Base-by-base conservation (phyloP, 2,797 vertebrate species). In the Hirundo rustica region DNA sequence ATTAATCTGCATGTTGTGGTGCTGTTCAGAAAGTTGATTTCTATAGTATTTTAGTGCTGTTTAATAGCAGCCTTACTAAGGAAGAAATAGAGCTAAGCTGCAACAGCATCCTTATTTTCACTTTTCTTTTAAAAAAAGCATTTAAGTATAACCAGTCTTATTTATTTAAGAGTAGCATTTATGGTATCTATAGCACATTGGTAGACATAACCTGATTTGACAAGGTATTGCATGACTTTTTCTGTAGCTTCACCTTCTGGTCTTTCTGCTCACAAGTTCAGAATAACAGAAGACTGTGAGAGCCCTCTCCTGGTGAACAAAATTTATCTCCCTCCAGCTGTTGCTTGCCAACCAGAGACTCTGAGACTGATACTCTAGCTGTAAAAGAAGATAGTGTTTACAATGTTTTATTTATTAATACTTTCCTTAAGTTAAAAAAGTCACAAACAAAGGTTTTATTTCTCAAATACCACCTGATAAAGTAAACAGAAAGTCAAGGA, bases 271-370 rank as follows among this genome's bases (percentile, higher is more conserved):
- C 5, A 7, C 13, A 12, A 20, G 4, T 53, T 67, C 67, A 53
- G 20, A 42, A 14, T 21, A 88, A 53, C 72, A 57, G 62, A 75
- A 89, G 88, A 23, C 77, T 81, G 60, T 4, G 93, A 64, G 91
- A 93, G 89, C 89, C 94, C 94, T 93, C 96, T 96, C 68, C 94
- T 96, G 93, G 94, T 83, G 38, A 85, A 64, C 2, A 27, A 50
- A 38, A 50, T 79, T 77, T 26, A 29, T 81, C 29, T 75, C 42
- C 8, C 26, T 67, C 20, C 32, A 65, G 32, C 74, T 67, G 47
- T 66, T 62, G 55, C 53, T 58, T 51, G 19, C 32, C 7, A 3
- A 16, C 8, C 17, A 53, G 12, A 71, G 15, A 60, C 34, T 22
- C 14, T 3, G 1, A 38, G 34, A 81, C 10, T 23, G 42, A 36